A percentile compares a stretch with the other conserved stretches of the same genome.
These are phyloP conservation scores for Drosophila nr. fundita DNA, from an alignment of 2,888 invertebrate genomes.

Conservation along the genomic window DNA sequence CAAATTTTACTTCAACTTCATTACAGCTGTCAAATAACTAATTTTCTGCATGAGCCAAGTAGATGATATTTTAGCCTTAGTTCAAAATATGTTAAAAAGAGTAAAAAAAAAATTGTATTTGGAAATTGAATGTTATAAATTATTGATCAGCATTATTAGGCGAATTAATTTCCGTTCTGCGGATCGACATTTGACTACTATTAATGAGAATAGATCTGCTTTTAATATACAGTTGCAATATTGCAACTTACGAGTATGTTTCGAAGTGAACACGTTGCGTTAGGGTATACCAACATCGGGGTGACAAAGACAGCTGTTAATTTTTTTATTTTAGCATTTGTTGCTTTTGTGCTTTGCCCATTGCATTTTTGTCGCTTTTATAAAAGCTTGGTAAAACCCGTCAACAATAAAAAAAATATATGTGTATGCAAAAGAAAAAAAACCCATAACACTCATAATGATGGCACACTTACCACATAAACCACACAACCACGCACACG, in stretches of 20 bases:
- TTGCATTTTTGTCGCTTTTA: constrained; percentile 3
- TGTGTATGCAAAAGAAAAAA: constrained; percentile 33
- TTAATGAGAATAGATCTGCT: background rate
- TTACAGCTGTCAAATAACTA: background rate
- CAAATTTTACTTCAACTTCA: no score
- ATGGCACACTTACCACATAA: constrained; percentile 80
- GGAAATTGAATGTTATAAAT: background rate
- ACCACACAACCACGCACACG: constrained; percentile 55
- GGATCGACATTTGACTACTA: no score
- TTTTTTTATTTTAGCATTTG: background rate
- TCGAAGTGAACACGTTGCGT: background rate
- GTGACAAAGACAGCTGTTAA: background rate
- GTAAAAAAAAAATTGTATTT: background rate
- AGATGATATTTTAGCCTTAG: background rate
- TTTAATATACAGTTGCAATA: background rate
- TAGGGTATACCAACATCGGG: background rate
- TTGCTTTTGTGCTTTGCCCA: constrained; percentile 2
- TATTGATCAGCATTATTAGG: background rate
- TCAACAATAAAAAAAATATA: constrained; percentile 10
- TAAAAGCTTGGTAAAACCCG: constrained; percentile 44
- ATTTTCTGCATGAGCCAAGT: background rate
- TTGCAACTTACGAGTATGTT: background rate
- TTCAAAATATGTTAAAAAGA: background rate
- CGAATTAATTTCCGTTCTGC: background rate
- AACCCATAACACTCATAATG: constrained; percentile 66